Evolutionary conservation across 2,797 vertebrate species (phyloP), one percentile per base, ranked within the genome.

Genomic region (Xiphorhynchus erythropygius): DNA sequence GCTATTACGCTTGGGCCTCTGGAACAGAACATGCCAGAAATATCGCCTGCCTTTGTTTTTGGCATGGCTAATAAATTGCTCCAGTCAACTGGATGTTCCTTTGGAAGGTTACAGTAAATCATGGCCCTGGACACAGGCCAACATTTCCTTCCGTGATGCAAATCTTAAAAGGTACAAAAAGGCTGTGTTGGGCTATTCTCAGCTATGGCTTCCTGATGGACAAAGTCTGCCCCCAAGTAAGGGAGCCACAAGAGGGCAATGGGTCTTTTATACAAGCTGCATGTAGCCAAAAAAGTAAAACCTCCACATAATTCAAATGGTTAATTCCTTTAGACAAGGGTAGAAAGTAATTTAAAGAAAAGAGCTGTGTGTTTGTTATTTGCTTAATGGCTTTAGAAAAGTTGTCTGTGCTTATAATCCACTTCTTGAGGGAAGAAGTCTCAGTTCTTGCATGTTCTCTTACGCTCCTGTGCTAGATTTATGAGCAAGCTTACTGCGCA

Each of bases 1-100:
- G n/a, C 49, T 56, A 41, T 50, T 89, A 18, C 47, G 13, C 33
- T 46, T 23, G 18, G 52, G 65, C 50, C 32, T 91, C 92, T 93
- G 89, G 76, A 91, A 86, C 57, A 75, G 59, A 92, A 69, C 35
- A 30, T 53, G 57, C 69, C 50, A 93, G 67, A 93, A 93, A 60
- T 91, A 88, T 79, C 16, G 25, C 59, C 55, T 67, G 13, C 3
- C 52, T 94, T 92, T 80, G 57, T 60, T 96, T 94, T 97, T 97
- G 97, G 97, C 97, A 97, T 76, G 73, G 52, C 55, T 76, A 87
- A 82, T 92, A 85, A 94, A 89, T 85, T 9, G 27, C 59, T 73
- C 27, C 70, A 76, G 67, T 91, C 95, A 90, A 94, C 73, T 91
- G 89, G 79, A 80, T 70, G 37, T 79, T 92, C 50, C 47, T 94